A percentile compares a stretch with the other conserved stretches of the same genome.
Evolutionary conservation across 2,888 invertebrate species (phyloP).

Genomic region (Steinernema carpocapsae): DNA sequence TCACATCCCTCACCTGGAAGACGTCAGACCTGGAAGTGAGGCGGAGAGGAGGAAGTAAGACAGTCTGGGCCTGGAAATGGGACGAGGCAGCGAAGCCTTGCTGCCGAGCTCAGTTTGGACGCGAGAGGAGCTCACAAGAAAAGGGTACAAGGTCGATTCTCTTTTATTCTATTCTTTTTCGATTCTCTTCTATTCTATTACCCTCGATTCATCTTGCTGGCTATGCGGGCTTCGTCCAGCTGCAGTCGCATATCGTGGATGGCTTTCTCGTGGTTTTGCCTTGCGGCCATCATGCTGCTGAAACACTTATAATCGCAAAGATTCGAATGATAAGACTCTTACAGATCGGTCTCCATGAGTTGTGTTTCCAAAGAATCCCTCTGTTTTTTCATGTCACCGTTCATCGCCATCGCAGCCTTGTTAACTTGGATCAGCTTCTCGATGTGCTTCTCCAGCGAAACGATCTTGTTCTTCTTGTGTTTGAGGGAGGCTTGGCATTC

Average conservation of each 20-base stretch:
- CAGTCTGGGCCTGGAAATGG: not conserved
- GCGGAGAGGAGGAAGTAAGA: not conserved
- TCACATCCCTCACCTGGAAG: no score
- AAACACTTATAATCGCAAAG: not conserved
- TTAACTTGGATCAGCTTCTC: not conserved
- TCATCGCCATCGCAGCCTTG: not conserved
- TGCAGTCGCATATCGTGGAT: not conserved
- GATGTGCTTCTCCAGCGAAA: not conserved
- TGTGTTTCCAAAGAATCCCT: not conserved
- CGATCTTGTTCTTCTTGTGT: no score
- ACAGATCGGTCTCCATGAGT: not conserved
- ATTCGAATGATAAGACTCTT: not conserved
- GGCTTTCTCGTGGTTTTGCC: not conserved
- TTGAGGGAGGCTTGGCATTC: no score
- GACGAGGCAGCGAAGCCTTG: not conserved
- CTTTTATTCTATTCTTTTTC: not conserved
- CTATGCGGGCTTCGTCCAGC: not conserved
- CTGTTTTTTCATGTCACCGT: not conserved
- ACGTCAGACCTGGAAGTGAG: no score
- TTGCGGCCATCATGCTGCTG: not conserved
- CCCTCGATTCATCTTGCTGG: not conserved
- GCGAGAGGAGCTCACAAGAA: not conserved
- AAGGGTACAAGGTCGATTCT: not conserved
- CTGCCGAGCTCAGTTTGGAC: no score
- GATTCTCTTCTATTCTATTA: not conserved